These are phyloP conservation scores for Cantharis rufa DNA, from an alignment of 2,888 invertebrate genomes.

Conservation along the genomic window DNA sequence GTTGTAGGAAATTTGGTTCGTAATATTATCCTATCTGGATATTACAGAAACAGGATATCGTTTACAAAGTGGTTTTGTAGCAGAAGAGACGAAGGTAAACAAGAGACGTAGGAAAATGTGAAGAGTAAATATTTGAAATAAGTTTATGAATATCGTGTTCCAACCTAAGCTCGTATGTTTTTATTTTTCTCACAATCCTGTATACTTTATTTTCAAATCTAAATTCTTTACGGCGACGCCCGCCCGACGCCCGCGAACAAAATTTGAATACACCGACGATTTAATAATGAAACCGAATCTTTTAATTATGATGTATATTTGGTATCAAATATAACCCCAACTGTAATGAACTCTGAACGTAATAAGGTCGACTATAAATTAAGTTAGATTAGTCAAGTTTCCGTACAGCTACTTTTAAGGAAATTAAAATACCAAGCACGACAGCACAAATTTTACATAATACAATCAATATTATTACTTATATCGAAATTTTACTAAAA, in stretches of 20 bases:
- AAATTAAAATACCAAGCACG: conserved; percentile 30
- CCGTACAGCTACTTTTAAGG: conserved; percentile 30
- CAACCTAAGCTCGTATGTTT: conserved; percentile 8
- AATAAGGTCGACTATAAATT: conserved; percentile 30
- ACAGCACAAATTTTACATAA: conserved; percentile 26
- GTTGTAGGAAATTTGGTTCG: conserved; percentile 10
- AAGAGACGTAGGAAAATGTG: conserved; percentile 41
- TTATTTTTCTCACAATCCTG: neutral
- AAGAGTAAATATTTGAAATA: conserved; percentile 36
- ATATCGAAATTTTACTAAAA: conserved; percentile 20
- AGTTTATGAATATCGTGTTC: conserved; percentile 35
- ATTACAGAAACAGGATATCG: conserved; percentile 35
- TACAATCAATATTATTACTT: conserved; percentile 22
- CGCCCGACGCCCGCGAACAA: neutral
- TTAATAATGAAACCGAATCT: conserved; percentile 9
- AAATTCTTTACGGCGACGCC: neutral
- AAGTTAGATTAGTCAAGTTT: conserved; percentile 28
- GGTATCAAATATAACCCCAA: conserved; percentile 23
- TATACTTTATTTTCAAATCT: neutral
- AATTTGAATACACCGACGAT: neutral
- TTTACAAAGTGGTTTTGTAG: conserved; percentile 38
- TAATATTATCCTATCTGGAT: conserved; percentile 35
- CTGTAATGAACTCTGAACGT: conserved; percentile 26
- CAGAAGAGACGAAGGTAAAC: conserved; percentile 39
- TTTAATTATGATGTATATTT: conserved; percentile 25